Base-by-base conservation (phyloP, 92 coral and sea anemone species). In the Siderastrea radians region DNA sequence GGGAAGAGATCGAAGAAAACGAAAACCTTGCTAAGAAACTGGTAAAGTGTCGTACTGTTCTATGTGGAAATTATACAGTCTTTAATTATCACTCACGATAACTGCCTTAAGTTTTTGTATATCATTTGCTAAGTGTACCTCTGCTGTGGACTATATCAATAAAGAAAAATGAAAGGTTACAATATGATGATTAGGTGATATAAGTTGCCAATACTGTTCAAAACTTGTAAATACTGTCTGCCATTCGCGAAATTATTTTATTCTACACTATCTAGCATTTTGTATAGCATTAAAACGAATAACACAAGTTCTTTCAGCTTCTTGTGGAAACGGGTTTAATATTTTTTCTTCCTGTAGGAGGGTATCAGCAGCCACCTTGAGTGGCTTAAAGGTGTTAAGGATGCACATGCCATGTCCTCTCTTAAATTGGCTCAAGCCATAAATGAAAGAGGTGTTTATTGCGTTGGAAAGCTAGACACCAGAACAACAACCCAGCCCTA, bases 351-450 rank as follows among this genome's bases (percentile, higher is more conserved):
- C 7, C 53, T 55, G 7, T 49, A 91, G 94, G 62, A 38, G 6
- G 88, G 66, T 16, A 95, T 95, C 45, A 64, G 60, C 70, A 75
- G 81, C 7, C 90, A 92, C 83, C 89, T 95, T 45, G 89, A 89
- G 49, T 95, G 98, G 98, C 79, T 95, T 1, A 93, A 95, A 79
- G 93, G 89, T 10, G 90, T 95, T 9, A 87, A 93, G 55, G 88
- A 86, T 59, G 93, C 94, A 1, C 96, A 95, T 71, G 96, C 96
- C 43, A 89, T 91, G 85, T 93, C 98, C 6, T 94, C 98, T 14
- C 74, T 96, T 51, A 88, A 84, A 91, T 94, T 93, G 81, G 93
- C 93, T 17, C 91, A 95, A 79, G 81, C 91, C 6, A 96, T 96
- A 82, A 96, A 94, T 51, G 84, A 94, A 2, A 84, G 75, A 65